Evolutionary conservation across 1,140 invertebrate genomes (phyloP), one percentile per base, ranked within the genome.

Genomic region (Achroia grisella): DNA sequence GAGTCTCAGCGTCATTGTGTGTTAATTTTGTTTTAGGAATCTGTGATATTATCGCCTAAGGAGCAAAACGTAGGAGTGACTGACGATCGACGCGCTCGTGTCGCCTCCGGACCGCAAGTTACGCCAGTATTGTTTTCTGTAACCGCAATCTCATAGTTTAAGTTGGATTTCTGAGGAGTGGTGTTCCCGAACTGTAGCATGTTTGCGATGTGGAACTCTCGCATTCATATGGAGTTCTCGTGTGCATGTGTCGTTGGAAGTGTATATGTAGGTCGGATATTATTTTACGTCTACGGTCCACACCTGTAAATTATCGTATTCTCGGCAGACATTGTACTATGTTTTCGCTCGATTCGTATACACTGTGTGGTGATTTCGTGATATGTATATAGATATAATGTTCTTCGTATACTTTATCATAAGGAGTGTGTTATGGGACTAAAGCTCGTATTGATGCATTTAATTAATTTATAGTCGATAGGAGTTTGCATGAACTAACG

Each of bases 1-100:
- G 41, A 44, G 48, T 39, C 49, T 51, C 40, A 34, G n/a, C 34
- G 30, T 48, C 35, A 32, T 36, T 34, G 46, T 37, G 45, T 50
- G 56, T 60, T 55, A 44, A 23, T 45, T 63, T 68, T 68, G 44
- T 44, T 65, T 70, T 76, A 74, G 72, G 66, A 75, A 82, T 78
- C 78, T 80, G 78, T 80, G 76, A 82, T 80, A 80, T 82, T 80
- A 80, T 74, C 73, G 71, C 66, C 74, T 82, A 79, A 76, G 78
- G 63, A 75, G 65, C 65, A 45, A 23, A 23, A 23, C 54, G 62
- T 52, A 32, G 41, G 41, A 52, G 45, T 39, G 47, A 23, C 34
- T 9, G 5, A 36, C 34, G 32, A 6, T 35, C 32, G 32, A 15
- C 37, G 15, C 29, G 28, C 29, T 8, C 35, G 15, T 17, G 27